Conservation (phyloP, 2,888 invertebrate genomes). For the Tiliacea citrago region DNA sequence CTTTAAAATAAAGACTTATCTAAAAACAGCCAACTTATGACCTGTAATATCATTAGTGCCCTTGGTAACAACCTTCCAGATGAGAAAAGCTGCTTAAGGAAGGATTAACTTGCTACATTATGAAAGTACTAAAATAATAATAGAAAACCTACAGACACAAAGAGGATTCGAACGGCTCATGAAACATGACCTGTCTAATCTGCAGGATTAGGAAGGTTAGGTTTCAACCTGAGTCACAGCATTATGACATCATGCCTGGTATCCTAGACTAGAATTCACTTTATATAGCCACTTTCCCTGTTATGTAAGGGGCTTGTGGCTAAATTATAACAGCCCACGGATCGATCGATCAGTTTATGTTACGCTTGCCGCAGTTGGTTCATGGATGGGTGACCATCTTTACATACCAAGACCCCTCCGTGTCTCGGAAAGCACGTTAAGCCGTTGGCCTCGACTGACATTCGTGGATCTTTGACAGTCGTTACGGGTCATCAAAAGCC, state of each 20-base stretch:
- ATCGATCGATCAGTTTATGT: neutral
- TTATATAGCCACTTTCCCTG: neutral
- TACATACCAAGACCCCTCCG: no score
- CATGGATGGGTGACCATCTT: neutral
- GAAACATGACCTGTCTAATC: constrained; percentile 54
- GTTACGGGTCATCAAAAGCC: neutral
- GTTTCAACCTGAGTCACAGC: constrained; percentile 26
- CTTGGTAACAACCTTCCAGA: constrained; percentile 8
- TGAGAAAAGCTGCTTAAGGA: constrained; percentile 16
- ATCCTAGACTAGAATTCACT: constrained; percentile 4
- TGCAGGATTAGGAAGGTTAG: constrained; percentile 13
- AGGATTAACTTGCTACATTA: constrained; percentile 28
- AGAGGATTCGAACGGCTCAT: constrained; percentile 44
- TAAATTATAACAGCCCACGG: neutral
- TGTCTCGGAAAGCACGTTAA: neutral
- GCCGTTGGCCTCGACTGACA: neutral
- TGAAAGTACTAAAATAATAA: constrained; percentile 10
- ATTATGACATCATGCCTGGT: neutral
- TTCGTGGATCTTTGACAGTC: neutral
- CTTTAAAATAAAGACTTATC: neutral
- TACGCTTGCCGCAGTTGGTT: neutral
- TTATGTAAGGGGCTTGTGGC: neutral
- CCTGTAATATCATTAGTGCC: constrained; percentile 9
- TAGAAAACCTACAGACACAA: constrained; percentile 47
- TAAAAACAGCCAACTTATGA: constrained; percentile 9